Base-by-base conservation (phyloP, 2,888 invertebrate genomes). In the Entomobrya proxima region DNA sequence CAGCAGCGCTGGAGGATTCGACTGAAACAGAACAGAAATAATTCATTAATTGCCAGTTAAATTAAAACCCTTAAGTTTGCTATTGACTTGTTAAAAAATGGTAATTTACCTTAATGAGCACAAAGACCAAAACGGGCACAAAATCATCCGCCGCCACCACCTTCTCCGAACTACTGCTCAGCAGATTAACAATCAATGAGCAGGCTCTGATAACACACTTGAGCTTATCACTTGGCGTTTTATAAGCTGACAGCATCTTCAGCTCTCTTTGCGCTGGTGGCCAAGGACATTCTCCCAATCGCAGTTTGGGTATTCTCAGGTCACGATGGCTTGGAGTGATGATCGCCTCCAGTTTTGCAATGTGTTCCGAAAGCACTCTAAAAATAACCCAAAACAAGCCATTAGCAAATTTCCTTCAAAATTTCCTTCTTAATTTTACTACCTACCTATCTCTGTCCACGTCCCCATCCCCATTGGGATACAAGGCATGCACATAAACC, bases 391-490 rank as follows among this genome's bases (percentile, higher is more conserved):
- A n/a, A n/a, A n/a, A n/a, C n/a, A n/a, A n/a, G n/a, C n/a, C n/a
- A n/a, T n/a, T n/a, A n/a, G n/a, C n/a, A n/a, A n/a, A n/a, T n/a
- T n/a, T n/a, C n/a, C n/a, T n/a, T n/a, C n/a, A n/a, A n/a, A n/a
- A n/a, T n/a, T n/a, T n/a, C n/a, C n/a, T n/a, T n/a, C n/a, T n/a
- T n/a, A n/a, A n/a, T n/a, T n/a, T n/a, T n/a, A n/a, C n/a, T n/a
- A n/a, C n/a, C n/a, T n/a, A n/a, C n/a, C n/a, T 95, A 92, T 99
- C 99, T 86, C 98, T 93, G 30, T 96, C 95, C 88, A 97, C 94
- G 92, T 99, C 99, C 0, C 97, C 98, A 92, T 99, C 99, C 3
- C 97, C 98, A 92, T 99, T 98, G 6, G 99, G 99, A 93, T 98
- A 98, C 92, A 99, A 94, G 69, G 98, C 98, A 91, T 96, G 95